A percentile compares a stretch with the other conserved stretches of the same genome.
Evolutionary conservation across 2,888 invertebrate species (phyloP).

Genomic region (Drosophila formosana): DNA sequence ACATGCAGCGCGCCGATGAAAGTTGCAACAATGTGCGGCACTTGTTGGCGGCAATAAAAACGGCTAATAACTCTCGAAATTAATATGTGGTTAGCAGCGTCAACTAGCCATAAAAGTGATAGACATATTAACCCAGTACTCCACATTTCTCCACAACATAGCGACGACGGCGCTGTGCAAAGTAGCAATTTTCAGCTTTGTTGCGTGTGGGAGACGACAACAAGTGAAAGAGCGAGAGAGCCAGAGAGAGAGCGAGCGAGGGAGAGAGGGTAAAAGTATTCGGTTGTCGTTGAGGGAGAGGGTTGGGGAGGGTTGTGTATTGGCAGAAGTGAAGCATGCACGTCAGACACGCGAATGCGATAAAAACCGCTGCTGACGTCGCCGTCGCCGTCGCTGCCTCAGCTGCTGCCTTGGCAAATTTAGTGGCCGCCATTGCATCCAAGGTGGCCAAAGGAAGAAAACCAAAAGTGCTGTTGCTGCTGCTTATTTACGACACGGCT

Average conservation of each 20-base stretch:
- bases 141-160: conserved; percentile 61
- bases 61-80: conserved; percentile 47
- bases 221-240: conserved; percentile 1
- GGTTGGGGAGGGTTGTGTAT: conserved; percentile 31
- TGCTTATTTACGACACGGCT: conserved; percentile 68
- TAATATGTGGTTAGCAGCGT: conserved; percentile 63
- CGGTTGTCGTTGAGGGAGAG: conserved; percentile 1
- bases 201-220: conserved; percentile 62
- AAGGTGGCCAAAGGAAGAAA: conserved; percentile 26
- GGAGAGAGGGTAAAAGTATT: neutral
- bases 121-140: conserved; percentile 79
- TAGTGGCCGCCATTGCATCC: conserved; percentile 57
- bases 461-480: conserved; percentile 31
- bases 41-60: conserved; percentile 8
- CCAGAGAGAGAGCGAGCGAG: conserved; percentile 6
- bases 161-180: conserved; percentile 53
- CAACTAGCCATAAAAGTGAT: conserved; percentile 77
- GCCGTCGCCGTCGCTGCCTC: neutral
- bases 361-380: conserved; percentile 50
- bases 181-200: conserved; percentile 79
- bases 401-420: conserved; percentile 47
- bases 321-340: conserved; percentile 71
- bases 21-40: conserved; percentile 45
- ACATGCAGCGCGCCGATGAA: conserved; percentile 10
- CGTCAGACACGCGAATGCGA: conserved; percentile 75